Percentiles rank a stretch among this genome's conserved stretches.
Conservation (phyloP, 1,140 invertebrate species). For the Coenobita brevimanus region DNA sequence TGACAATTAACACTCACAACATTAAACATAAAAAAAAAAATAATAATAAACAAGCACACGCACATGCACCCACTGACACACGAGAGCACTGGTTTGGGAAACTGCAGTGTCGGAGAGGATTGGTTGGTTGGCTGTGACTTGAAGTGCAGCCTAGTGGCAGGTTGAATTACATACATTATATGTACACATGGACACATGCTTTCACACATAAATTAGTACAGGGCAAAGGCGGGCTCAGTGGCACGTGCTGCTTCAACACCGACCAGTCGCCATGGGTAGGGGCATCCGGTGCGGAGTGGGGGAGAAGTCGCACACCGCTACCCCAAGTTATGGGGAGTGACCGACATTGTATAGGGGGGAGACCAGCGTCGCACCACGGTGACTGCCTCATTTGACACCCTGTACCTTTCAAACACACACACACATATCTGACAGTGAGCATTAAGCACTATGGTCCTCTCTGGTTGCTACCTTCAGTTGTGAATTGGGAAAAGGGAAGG, state of each 20-base stretch:
- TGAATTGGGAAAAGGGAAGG: constrained; percentile 3
- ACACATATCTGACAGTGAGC: constrained; percentile 9
- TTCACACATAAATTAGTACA: constrained; percentile 31
- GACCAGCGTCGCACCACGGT: constrained; percentile 42
- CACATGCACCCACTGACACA: constrained; percentile 19
- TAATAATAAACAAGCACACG: constrained; percentile 3
- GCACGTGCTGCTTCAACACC: constrained; percentile 59
- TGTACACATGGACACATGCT: constrained; percentile 56
- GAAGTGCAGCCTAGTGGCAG: constrained; percentile 55
- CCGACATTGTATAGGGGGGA: constrained; percentile 62
- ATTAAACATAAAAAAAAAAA: constrained; percentile 41
- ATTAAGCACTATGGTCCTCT: constrained; percentile 51
- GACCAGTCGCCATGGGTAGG: constrained; percentile 41
- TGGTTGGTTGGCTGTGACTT: constrained; percentile 34
- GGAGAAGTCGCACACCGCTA: constrained; percentile 54
- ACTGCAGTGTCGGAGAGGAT: constrained; percentile 40
- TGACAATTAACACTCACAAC: constrained; percentile 63
- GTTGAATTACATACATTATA: constrained; percentile 32
- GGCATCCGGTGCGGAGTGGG: constrained; percentile 44
- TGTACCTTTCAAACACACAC: constrained; percentile 46
- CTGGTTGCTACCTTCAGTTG: constrained; percentile 34
- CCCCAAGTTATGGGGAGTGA: constrained; percentile 48
- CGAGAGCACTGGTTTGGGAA: constrained; percentile 49
- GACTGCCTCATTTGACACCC: constrained; percentile 34
- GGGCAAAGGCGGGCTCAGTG: constrained; percentile 45